A percentile compares a stretch with the other conserved stretches of the same genome.
Evolutionary conservation across 2,113 vertebrate species (phyloP).

Genomic region (Charadrius vociferus): DNA sequence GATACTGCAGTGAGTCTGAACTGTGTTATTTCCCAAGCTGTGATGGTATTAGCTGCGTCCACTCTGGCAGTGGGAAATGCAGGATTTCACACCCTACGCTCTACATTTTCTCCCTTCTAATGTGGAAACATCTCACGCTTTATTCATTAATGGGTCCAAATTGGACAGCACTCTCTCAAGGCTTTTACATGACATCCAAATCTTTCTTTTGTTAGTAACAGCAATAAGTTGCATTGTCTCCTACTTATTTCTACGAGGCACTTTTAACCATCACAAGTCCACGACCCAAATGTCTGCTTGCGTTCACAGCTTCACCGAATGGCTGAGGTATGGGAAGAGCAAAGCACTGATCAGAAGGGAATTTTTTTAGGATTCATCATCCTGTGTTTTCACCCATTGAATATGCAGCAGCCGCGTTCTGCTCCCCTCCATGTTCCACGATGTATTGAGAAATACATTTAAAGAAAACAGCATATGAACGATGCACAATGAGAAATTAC

Average conservation of each 20-base stretch:
- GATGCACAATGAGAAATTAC: background rate
- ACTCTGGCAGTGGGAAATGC: background rate
- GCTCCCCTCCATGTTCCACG: background rate
- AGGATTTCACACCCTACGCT: background rate
- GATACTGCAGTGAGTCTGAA: accelerated
- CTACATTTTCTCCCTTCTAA: background rate
- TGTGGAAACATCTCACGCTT: accelerated
- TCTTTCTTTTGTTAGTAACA: background rate
- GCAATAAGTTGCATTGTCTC: background rate
- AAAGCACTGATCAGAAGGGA: background rate
- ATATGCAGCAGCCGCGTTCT: accelerated
- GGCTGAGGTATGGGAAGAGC: background rate
- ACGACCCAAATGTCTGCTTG: background rate
- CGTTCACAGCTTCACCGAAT: background rate
- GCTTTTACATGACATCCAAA: background rate
- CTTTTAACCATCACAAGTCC: background rate
- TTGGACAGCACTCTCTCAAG: background rate
- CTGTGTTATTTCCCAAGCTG: background rate
- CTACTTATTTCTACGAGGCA: background rate
- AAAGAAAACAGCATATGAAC: accelerated
- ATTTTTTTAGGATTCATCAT: background rate
- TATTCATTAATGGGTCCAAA: background rate
- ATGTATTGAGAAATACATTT: background rate
- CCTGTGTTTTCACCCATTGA: background rate
- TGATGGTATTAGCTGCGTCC: background rate